A percentile compares a stretch with the other conserved stretches of the same genome.
Conservation (phyloP, 2,797 vertebrate species). For the Cyprinodon diabolis region DNA sequence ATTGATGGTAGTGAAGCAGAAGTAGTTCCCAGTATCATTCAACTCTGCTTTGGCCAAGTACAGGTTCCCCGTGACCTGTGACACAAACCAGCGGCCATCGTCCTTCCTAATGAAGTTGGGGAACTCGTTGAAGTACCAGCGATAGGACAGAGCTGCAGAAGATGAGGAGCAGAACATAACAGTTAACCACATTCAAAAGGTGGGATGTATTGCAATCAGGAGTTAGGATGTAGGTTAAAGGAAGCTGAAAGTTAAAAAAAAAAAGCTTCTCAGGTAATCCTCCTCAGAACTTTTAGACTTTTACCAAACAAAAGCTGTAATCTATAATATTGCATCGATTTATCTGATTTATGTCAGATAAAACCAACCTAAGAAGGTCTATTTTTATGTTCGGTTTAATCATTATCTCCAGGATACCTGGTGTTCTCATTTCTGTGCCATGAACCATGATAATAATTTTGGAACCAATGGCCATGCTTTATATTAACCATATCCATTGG, state of each 20-base stretch:
- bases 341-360: too few relatives aligned
- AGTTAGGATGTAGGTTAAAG: neutral
- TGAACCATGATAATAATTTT: too few relatives aligned
- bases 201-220: neutral
- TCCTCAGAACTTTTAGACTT: neutral
- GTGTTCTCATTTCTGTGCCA: too few relatives aligned
- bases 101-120: slow-evolving; percentile 90
- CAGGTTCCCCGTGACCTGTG: slow-evolving; percentile 94
- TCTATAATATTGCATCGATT: too few relatives aligned
- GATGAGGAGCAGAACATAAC: neutral
- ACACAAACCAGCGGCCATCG: slow-evolving; percentile 87
- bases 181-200: too few relatives aligned
- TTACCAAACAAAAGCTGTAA: neutral
- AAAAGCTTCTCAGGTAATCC: neutral
- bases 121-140: slow-evolving; percentile 95
- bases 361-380: neutral
- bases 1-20: slow-evolving; percentile 94
- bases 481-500: too few relatives aligned
- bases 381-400: neutral
- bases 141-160: slow-evolving; percentile 88
- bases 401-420: neutral
- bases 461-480: too few relatives aligned
- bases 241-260: neutral
- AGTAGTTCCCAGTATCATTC: slow-evolving; percentile 91
- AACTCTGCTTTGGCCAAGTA: slow-evolving; percentile 89